phyloP scores from a whole-genome alignment of 2,888 invertebrate species.

The Ecdyonurus torrentis region DNA sequence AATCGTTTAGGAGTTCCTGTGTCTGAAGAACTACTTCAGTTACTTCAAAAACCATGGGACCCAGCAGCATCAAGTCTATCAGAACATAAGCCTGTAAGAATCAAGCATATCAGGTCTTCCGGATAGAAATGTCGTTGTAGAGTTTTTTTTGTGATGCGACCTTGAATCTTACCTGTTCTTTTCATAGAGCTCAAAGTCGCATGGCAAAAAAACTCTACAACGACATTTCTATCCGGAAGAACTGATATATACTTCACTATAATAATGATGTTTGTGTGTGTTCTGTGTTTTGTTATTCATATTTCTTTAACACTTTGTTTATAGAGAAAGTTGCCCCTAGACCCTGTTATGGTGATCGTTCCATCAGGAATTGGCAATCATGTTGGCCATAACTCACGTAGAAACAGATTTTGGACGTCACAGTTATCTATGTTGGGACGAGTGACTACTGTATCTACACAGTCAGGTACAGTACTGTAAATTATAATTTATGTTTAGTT shows the following conservation, averaged over 20 bases:
- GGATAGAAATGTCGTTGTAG: too few species aligned
- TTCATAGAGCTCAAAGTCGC: too few species aligned
- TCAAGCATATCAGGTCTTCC: too few species aligned
- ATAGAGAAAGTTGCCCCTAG: constrained; percentile 47
- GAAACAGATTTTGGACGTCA: constrained; percentile 52
- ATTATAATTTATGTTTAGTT: too few species aligned
- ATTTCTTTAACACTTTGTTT: not conserved
- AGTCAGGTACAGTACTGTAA: too few species aligned
- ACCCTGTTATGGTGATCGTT: constrained; percentile 45
- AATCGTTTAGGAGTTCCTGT: constrained; percentile 32
- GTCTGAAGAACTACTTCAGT: constrained; percentile 43
- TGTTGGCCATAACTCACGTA: constrained; percentile 26
- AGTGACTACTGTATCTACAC: constrained; percentile 42
- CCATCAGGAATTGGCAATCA: constrained; percentile 30
- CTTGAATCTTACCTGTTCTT: too few species aligned
- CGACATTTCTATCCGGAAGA: too few species aligned
- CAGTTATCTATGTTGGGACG: constrained; percentile 48
- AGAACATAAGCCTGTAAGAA: constrained; percentile 43
- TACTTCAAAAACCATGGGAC: constrained; percentile 57
- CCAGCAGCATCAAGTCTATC: constrained; percentile 35
- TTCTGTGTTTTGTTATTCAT: not conserved
- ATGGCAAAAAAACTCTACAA: too few species aligned
- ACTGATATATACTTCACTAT: too few species aligned
- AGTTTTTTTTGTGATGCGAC: too few species aligned
- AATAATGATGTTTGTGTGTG: not conserved